Evolutionary conservation across 2,797 vertebrate genomes (phyloP).

Genomic region (Salarias fasciatus): DNA sequence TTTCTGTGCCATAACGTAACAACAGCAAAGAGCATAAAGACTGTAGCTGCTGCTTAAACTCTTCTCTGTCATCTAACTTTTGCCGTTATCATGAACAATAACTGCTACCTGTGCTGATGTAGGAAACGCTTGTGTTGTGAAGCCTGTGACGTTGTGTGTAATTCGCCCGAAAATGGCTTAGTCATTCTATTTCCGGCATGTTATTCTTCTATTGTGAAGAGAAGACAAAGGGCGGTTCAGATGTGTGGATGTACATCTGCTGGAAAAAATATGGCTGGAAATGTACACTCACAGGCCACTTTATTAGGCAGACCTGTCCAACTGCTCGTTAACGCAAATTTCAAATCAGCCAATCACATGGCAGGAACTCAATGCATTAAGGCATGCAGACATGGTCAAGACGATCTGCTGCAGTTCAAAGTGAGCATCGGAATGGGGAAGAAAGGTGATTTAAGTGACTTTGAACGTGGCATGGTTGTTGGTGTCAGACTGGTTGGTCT

Average conservation of each 20-base stretch:
- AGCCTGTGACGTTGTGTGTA: conserved; percentile 25
- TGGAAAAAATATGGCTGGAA: conserved; percentile 6
- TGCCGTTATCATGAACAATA: conserved; percentile 10
- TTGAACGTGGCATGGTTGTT: too few species aligned
- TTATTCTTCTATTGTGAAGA: conserved; percentile 23
- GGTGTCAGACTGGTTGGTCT: too few species aligned
- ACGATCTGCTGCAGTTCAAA: too few species aligned
- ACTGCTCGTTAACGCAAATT: too few species aligned
- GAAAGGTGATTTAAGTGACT: too few species aligned
- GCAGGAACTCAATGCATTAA: too few species aligned
- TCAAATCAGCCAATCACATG: too few species aligned
- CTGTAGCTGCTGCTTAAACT: conserved; percentile 12
- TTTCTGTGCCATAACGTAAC: conserved; percentile 36
- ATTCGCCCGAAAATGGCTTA: conserved; percentile 22
- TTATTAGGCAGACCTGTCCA: too few species aligned
- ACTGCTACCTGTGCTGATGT: conserved; percentile 12
- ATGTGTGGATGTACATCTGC: background rate
- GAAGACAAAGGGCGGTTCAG: conserved; percentile 13
- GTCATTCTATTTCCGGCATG: conserved; percentile 32
- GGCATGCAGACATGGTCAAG: too few species aligned
- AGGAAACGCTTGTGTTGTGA: conserved; percentile 21
- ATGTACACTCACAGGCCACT: too few species aligned
- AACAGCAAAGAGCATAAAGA: background rate
- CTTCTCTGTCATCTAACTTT: conserved; percentile 9
- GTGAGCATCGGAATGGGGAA: too few species aligned